phyloP scores from a whole-genome alignment of 2,888 invertebrate genomes.

The Rugalucina vietnamica region DNA sequence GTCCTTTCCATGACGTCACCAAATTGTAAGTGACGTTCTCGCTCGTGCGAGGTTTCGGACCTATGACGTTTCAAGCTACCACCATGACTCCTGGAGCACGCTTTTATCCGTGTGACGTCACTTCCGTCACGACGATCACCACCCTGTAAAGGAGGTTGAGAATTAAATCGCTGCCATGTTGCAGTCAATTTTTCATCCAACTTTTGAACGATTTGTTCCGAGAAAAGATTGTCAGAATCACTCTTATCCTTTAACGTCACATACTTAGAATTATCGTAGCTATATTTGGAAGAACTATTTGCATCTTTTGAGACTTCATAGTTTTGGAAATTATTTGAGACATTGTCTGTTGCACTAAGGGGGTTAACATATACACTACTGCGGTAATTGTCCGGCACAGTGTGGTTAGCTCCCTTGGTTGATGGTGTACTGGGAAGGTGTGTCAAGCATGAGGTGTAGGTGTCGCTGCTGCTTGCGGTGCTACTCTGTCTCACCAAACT shows the following conservation, averaged over 20 bases:
- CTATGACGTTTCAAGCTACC: slow-evolving; percentile 77
- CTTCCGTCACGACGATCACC: slow-evolving; percentile 34
- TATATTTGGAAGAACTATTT: slow-evolving; percentile 58
- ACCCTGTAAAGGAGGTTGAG: slow-evolving; percentile 68
- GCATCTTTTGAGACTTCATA: slow-evolving; percentile 49
- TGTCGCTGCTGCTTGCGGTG: slow-evolving; percentile 93
- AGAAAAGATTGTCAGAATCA: slow-evolving; percentile 61
- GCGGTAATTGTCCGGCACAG: slow-evolving; percentile 51
- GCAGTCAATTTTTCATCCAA: slow-evolving; percentile 76
- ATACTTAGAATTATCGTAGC: slow-evolving; percentile 32
- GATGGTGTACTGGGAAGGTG: slow-evolving; percentile 87
- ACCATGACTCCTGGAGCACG: slow-evolving; percentile 46
- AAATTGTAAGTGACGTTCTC: slow-evolving; percentile 77
- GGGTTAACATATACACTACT: slow-evolving; percentile 83
- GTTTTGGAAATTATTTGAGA: slow-evolving; percentile 53
- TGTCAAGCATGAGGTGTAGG: slow-evolving; percentile 98
- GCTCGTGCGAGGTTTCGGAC: slow-evolving; percentile 74
- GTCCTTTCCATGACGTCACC: slow-evolving; percentile 78
- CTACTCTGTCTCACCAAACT: too few species aligned
- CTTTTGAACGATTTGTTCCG: slow-evolving; percentile 76
- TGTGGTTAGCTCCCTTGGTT: slow-evolving; percentile 53
- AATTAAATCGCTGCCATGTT: slow-evolving; percentile 76
- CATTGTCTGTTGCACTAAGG: slow-evolving; percentile 71
- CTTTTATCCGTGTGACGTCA: slow-evolving; percentile 24
- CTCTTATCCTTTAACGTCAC: slow-evolving; percentile 47